phyloP scores from a whole-genome alignment of 2,797 vertebrate genomes.

The Poecilia velifera region DNA sequence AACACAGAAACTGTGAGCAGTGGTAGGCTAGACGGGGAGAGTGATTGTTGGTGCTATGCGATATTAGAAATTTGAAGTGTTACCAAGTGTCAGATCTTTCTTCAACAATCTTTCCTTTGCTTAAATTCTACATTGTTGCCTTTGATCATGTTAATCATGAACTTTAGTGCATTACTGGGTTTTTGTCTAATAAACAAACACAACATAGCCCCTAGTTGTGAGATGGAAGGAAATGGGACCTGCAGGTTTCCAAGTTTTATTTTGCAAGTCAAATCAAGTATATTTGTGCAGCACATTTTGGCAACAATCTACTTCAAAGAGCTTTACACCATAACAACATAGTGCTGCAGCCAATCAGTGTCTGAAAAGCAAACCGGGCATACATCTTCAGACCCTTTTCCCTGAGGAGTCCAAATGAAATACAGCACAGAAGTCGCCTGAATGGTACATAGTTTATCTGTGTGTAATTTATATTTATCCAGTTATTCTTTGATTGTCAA shows the following conservation, averaged over 20 bases:
- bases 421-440: neutral
- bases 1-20: slow-evolving; percentile 51
- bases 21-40: slow-evolving; percentile 28
- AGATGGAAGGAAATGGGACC: neutral
- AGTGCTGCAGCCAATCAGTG: too few relatives aligned
- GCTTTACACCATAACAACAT: too few relatives aligned
- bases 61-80: slow-evolving; percentile 18
- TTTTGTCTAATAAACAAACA: neutral
- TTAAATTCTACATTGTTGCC: too few relatives aligned
- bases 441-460: neutral
- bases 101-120: neutral
- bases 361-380: neutral
- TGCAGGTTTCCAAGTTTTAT: neutral
- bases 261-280: neutral
- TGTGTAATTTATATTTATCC: neutral
- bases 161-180: neutral
- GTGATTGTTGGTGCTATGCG: slow-evolving; percentile 34
- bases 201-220: neutral
- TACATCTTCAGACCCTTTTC: neutral
- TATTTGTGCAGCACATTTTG: too few relatives aligned
- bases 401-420: neutral
- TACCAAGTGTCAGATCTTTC: neutral
- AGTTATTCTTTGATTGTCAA: neutral
- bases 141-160: neutral
- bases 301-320: too few relatives aligned